phyloP scores from a whole-genome alignment of 2,888 invertebrate species.

The Acronicta psi region DNA sequence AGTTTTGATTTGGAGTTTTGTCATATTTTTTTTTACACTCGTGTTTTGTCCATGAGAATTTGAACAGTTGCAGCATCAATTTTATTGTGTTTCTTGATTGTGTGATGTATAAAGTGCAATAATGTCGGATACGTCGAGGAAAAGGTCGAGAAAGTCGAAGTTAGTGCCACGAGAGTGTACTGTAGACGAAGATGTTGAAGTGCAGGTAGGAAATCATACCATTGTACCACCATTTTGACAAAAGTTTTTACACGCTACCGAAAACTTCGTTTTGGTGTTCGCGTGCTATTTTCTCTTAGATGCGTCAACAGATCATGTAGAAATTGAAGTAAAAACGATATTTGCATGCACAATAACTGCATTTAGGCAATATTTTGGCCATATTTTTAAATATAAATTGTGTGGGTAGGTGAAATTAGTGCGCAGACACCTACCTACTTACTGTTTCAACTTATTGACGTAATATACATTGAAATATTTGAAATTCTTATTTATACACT shows the following conservation, averaged over 20 bases:
- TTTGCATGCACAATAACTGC: neutral
- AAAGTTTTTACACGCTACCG: slow-evolving; percentile 29
- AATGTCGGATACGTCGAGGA: slow-evolving; percentile 48
- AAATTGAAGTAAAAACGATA: neutral
- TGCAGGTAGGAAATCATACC: slow-evolving; percentile 51
- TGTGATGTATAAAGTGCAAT: slow-evolving; percentile 18
- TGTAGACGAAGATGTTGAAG: slow-evolving; percentile 15
- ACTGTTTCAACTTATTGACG: slow-evolving; percentile 3
- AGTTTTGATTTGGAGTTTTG: slow-evolving; percentile 16
- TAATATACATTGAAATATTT: neutral
- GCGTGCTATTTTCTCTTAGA: neutral
- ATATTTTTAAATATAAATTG: slow-evolving; percentile 11
- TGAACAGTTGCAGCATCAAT: slow-evolving; percentile 10
- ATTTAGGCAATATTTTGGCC: neutral
- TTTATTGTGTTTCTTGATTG: slow-evolving; percentile 1
- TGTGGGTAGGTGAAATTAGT: slow-evolving; percentile 35
- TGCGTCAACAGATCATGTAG: neutral
- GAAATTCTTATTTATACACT: neutral
- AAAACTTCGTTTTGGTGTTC: slow-evolving; percentile 9
- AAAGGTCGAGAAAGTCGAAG: slow-evolving; percentile 63
- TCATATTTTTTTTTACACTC: slow-evolving; percentile 12
- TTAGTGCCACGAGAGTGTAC: slow-evolving; percentile 60
- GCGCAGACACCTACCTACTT: slow-evolving; percentile 23
- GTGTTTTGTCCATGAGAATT: slow-evolving; percentile 24
- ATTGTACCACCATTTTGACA: slow-evolving; percentile 57